These are phyloP conservation scores for Pandemis corylana DNA, from an alignment of 2,888 invertebrate genomes.

Conservation along the genomic window DNA sequence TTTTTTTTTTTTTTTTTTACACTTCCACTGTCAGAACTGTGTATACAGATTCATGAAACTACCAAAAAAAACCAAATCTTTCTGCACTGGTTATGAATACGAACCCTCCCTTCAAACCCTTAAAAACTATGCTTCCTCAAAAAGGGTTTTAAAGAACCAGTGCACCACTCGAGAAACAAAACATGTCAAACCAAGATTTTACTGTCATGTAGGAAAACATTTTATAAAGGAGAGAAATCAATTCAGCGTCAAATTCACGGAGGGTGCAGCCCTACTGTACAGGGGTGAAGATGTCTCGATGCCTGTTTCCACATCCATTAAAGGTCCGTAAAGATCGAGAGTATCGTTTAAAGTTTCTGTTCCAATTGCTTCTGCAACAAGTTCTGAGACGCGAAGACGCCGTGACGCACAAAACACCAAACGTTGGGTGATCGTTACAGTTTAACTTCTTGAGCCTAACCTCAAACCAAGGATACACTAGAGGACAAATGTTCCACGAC, in stretches of 20 bases:
- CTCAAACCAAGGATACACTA: no score
- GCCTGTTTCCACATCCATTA: conserved; percentile 54
- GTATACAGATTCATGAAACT: no score
- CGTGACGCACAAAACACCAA: no score
- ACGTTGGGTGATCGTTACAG: no score
- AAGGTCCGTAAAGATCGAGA: neutral
- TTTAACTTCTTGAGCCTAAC: no score
- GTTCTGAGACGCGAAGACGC: no score
- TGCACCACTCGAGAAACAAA: conserved; percentile 50
- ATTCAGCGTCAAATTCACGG: conserved; percentile 62
- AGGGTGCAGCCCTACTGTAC: conserved; percentile 61
- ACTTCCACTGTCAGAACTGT: no score
- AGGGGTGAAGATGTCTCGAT: conserved; percentile 54
- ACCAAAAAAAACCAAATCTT: neutral
- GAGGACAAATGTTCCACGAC: no score
- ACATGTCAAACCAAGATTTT: conserved; percentile 49
- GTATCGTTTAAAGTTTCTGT: neutral
- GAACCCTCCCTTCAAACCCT: neutral
- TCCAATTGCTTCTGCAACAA: no score
- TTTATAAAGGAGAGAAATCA: conserved; percentile 59
- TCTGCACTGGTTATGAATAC: neutral
- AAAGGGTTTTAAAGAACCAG: conserved; percentile 32
- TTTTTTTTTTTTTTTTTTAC: no score
- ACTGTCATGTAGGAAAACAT: conserved; percentile 43
- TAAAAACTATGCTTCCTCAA: conserved; percentile 8